phyloP scores from a whole-genome alignment of 2,888 invertebrate genomes.

The Globia sparganii region DNA sequence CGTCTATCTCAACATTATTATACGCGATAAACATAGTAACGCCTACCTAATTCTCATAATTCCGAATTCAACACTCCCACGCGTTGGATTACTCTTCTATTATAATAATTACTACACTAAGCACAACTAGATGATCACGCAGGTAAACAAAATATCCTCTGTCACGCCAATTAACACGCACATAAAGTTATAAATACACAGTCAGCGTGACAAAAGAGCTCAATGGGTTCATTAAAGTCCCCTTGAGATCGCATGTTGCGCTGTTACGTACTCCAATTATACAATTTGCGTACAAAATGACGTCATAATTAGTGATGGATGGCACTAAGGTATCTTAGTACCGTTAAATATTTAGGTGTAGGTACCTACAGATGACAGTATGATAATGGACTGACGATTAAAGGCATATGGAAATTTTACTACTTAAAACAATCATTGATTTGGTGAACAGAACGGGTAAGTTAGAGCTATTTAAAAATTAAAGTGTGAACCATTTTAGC shows the following conservation, averaged over 20 bases:
- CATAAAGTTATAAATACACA: conserved; percentile 4
- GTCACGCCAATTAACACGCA: conserved; percentile 43
- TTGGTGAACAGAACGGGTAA: background rate
- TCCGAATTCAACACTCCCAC: conserved; percentile 18
- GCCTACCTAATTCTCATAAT: conserved; percentile 18
- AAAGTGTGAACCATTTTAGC: background rate
- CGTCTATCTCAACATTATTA: conserved; percentile 10
- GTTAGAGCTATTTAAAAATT: background rate
- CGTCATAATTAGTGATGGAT: conserved; percentile 44
- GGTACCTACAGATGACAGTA: background rate
- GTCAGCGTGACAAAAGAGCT: conserved; percentile 42
- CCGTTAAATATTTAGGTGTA: background rate
- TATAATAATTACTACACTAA: conserved; percentile 26
- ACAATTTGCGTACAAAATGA: conserved; percentile 53
- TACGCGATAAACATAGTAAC: conserved; percentile 5
- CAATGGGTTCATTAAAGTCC: conserved; percentile 48
- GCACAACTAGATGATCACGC: conserved; percentile 26
- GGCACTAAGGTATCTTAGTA: background rate
- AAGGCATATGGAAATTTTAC: background rate
- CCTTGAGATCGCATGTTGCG: conserved; percentile 32
- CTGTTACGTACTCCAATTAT: conserved; percentile 44
- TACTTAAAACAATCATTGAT: background rate
- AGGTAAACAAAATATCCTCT: conserved; percentile 52
- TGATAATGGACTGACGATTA: background rate
- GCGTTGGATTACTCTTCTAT: conserved; percentile 18